A percentile compares a stretch with the other conserved stretches of the same genome.
Conservation (phyloP, 2,797 vertebrate genomes). For the Channallabes apus region DNA sequence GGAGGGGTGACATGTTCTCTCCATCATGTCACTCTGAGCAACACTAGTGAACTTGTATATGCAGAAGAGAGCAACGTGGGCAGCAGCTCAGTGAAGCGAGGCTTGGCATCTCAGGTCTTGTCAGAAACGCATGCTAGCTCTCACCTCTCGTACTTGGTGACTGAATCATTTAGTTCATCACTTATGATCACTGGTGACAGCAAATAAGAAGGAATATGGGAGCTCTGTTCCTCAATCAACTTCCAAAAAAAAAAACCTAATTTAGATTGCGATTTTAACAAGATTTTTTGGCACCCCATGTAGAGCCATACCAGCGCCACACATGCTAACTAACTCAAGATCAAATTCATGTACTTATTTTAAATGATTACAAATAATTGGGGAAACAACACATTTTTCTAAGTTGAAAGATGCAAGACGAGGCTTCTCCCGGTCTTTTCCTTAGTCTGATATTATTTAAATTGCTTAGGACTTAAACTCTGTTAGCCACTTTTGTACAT, state of each 20-base stretch:
- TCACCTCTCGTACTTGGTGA: not conserved
- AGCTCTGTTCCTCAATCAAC: not conserved
- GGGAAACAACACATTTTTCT: not conserved
- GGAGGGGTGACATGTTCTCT: not conserved
- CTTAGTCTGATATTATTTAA: not conserved
- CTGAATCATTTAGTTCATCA: not conserved
- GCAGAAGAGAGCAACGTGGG: not conserved
- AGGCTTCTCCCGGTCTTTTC: not conserved
- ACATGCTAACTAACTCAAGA: not conserved
- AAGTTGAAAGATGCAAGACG: not conserved
- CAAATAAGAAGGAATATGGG: not conserved
- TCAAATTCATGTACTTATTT: not conserved
- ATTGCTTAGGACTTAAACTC: not conserved
- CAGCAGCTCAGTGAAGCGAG: not conserved
- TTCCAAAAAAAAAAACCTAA: no score
- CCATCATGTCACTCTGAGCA: not conserved
- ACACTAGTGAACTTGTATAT: not conserved
- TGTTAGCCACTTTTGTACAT: not conserved
- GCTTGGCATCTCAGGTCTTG: not conserved
- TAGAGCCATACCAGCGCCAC: not conserved
- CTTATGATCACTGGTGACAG: not conserved
- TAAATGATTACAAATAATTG: not conserved
- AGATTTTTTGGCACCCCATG: not conserved
- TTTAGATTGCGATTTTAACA: not conserved
- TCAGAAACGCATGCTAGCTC: not conserved